These are phyloP conservation scores for Schmidtea mediterranea DNA, from an alignment of 1,140 invertebrate genomes.

Conservation along the genomic window DNA sequence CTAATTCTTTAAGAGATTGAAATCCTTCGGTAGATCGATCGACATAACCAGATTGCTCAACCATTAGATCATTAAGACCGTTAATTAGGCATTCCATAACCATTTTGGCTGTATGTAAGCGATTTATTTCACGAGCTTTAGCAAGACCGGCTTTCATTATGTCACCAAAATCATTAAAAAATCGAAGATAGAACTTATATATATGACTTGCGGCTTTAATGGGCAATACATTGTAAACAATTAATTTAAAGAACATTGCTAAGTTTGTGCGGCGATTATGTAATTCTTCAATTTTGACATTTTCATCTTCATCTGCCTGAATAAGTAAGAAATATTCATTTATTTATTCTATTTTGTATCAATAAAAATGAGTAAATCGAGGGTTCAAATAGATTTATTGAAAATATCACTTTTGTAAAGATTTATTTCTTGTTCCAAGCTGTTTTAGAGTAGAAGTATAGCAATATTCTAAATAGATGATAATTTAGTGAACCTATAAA, in stretches of 20 bases:
- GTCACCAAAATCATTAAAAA: slow-evolving; percentile 95
- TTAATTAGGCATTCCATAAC: slow-evolving; percentile 60
- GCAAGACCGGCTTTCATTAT: slow-evolving; percentile 88
- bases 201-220: slow-evolving; percentile 68
- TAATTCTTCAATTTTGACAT: slow-evolving; percentile 68
- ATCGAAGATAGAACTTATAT: slow-evolving; percentile 76
- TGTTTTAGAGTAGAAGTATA: too few relatives aligned
- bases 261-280: slow-evolving; percentile 81
- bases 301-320: slow-evolving; percentile 44
- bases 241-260: slow-evolving; percentile 80
- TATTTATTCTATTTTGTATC: too few relatives aligned
- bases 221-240: slow-evolving; percentile 82
- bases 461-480: too few relatives aligned
- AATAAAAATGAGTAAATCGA: too few relatives aligned
- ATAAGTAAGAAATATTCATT: too few relatives aligned
- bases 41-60: slow-evolving; percentile 31
- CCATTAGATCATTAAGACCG: slow-evolving; percentile 10
- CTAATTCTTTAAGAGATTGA: slow-evolving; percentile 43
- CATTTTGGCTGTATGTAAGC: slow-evolving; percentile 72
- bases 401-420: too few relatives aligned
- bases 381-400: too few relatives aligned
- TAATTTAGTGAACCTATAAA: too few relatives aligned
- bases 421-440: too few relatives aligned
- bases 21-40: slow-evolving; percentile 48
- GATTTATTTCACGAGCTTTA: slow-evolving; percentile 86